A percentile compares a stretch with the other conserved stretches of the same genome.
Evolutionary conservation across 2,797 vertebrate species (phyloP).

Genomic region (Atherinosoma microstoma): DNA sequence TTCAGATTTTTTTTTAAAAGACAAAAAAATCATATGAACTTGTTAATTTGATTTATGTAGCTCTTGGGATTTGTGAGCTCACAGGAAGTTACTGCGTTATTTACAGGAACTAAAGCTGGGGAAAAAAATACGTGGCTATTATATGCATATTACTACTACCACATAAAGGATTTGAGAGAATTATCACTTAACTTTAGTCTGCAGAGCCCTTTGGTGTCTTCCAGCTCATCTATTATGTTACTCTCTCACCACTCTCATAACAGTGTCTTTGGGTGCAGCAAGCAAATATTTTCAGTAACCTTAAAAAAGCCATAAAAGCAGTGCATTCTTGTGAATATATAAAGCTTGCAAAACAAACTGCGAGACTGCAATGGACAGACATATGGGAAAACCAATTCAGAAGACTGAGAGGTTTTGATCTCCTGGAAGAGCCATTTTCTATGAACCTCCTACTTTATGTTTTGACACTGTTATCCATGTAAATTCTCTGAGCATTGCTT

Average conservation of each 20-base stretch:
- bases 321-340: constrained; percentile 31
- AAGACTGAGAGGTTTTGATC: constrained; percentile 66
- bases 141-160: background rate
- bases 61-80: background rate
- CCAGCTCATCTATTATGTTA: background rate
- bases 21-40: background rate
- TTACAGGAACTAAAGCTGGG: background rate
- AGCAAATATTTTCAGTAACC: background rate
- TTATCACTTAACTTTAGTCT: background rate
- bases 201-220: background rate
- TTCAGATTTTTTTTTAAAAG: no score
- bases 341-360: constrained; percentile 34
- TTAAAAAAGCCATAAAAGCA: constrained; percentile 10
- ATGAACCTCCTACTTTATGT: constrained; percentile 80
- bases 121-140: background rate
- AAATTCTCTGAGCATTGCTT: constrained; percentile 61
- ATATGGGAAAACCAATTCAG: constrained; percentile 43
- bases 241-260: background rate
- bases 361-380: constrained; percentile 16
- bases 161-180: background rate
- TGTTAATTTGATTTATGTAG: background rate
- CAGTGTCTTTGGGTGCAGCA: background rate
- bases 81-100: background rate
- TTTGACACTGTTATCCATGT: constrained; percentile 74
- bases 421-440: constrained; percentile 65